phyloP scores from a whole-genome alignment of 2,113 vertebrate genomes.

The Phycodurus eques region DNA sequence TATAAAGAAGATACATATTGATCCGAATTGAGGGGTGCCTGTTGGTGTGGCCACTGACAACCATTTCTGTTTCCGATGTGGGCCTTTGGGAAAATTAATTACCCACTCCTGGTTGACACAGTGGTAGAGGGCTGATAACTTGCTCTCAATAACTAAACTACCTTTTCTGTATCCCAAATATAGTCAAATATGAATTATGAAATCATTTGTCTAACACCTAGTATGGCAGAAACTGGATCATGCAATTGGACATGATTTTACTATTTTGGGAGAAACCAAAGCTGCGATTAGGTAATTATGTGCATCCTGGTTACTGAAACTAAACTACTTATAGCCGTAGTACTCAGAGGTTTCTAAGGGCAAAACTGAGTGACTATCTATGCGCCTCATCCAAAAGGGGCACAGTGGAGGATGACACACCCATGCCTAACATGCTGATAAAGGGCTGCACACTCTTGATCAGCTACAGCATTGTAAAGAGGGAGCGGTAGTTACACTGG shows the following conservation, averaged over 20 bases:
- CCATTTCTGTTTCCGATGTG: too few relatives aligned
- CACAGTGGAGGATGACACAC: slow-evolving; percentile 33
- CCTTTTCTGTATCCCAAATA: too few relatives aligned
- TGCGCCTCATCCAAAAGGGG: slow-evolving; percentile 34
- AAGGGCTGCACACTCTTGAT: slow-evolving; percentile 19
- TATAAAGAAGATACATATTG: too few relatives aligned
- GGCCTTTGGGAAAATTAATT: too few relatives aligned
- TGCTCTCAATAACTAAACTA: too few relatives aligned
- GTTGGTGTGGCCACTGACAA: too few relatives aligned
- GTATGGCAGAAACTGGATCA: not conserved
- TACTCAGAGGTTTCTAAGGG: slow-evolving; percentile 2
- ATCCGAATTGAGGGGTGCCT: too few relatives aligned
- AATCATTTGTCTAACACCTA: not conserved
- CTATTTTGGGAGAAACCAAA: not conserved
- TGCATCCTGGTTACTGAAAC: not conserved
- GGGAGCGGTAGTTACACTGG: not conserved
- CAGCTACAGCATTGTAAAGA: slow-evolving; percentile 17
- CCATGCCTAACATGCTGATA: slow-evolving; percentile 47
- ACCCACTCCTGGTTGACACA: too few relatives aligned
- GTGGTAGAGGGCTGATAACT: too few relatives aligned
- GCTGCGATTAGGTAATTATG: not conserved
- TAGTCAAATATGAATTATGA: too few relatives aligned
- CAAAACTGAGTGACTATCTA: slow-evolving; percentile 41
- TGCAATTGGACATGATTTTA: not conserved
- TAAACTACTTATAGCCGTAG: not conserved